These are phyloP conservation scores for Bovichtus diacanthus DNA, from an alignment of 2,797 vertebrate species.

Conservation along the genomic window DNA sequence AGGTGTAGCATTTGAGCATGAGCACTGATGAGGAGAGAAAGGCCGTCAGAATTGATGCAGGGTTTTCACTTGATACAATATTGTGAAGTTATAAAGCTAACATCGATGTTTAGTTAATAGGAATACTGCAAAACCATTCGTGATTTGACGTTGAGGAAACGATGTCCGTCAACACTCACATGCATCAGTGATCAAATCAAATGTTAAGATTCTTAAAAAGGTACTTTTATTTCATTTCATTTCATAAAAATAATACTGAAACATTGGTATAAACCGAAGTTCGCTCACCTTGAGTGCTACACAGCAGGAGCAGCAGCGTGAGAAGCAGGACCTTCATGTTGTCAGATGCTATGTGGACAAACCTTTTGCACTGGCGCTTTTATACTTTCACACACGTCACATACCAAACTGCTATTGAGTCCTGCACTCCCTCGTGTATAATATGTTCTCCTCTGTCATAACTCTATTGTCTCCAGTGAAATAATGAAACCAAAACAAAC, in stretches of 20 bases:
- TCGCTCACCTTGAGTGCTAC: conserved; percentile 72
- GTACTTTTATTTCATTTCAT: too few species aligned
- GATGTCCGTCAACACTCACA: background rate
- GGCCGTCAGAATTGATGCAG: background rate
- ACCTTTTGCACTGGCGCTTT: conserved; percentile 7
- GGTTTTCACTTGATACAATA: background rate
- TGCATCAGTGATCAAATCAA: background rate
- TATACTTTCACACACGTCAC: conserved; percentile 37
- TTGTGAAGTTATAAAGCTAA: background rate
- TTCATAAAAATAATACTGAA: background rate
- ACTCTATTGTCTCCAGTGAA: background rate
- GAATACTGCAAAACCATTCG: background rate
- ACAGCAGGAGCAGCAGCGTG: conserved; percentile 62
- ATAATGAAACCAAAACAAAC: background rate
- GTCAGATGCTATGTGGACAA: conserved; percentile 32
- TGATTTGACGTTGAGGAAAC: background rate
- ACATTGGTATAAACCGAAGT: background rate
- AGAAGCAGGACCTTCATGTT: conserved; percentile 79
- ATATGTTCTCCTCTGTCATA: background rate
- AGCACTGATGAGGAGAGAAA: conserved; percentile 52
- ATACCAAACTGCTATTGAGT: background rate
- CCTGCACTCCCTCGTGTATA: conserved; percentile 33
- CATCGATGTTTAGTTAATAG: background rate
- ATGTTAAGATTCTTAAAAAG: too few species aligned
- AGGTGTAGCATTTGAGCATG: conserved; percentile 68